Conservation (phyloP, 2,113 vertebrate genomes). For the Haemorhous mexicanus region DNA sequence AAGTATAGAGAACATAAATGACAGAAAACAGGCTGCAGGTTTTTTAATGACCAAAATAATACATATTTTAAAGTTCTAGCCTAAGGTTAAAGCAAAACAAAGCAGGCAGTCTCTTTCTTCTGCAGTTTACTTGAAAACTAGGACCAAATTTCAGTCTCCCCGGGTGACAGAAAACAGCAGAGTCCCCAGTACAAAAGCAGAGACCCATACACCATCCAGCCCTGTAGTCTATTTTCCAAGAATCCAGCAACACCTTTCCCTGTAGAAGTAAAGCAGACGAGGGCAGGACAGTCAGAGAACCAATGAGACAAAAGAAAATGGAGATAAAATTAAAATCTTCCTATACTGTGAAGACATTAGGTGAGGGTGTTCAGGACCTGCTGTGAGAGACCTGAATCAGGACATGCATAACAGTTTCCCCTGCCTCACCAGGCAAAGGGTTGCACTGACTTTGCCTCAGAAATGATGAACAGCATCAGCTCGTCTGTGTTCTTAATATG, state of each 20-base stretch:
- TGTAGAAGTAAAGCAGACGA: not conserved
- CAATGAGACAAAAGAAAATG: not conserved
- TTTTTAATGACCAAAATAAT: conserved; percentile 22
- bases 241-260: not conserved
- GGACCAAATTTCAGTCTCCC: conserved; percentile 1
- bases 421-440: not conserved
- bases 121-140: conserved; percentile 14
- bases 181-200: not conserved
- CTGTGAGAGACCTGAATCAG: not conserved
- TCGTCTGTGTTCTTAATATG: not conserved
- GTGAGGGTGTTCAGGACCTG: not conserved
- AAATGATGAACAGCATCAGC: not conserved
- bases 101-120: conserved; percentile 1
- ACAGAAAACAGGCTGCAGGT: not conserved
- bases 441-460: not conserved
- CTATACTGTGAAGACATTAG: not conserved
- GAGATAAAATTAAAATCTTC: not conserved
- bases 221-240: not conserved
- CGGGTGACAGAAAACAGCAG: not conserved
- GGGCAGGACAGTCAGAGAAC: not conserved
- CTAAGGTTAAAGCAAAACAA: conserved; percentile 20
- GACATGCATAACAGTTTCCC: not conserved
- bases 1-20: not conserved
- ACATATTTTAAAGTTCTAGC: conserved; percentile 15
- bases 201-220: not conserved